Evolutionary conservation across 2,797 vertebrate species (phyloP), one percentile per base, ranked within the genome.

Genomic region (Paguma larvata): DNA sequence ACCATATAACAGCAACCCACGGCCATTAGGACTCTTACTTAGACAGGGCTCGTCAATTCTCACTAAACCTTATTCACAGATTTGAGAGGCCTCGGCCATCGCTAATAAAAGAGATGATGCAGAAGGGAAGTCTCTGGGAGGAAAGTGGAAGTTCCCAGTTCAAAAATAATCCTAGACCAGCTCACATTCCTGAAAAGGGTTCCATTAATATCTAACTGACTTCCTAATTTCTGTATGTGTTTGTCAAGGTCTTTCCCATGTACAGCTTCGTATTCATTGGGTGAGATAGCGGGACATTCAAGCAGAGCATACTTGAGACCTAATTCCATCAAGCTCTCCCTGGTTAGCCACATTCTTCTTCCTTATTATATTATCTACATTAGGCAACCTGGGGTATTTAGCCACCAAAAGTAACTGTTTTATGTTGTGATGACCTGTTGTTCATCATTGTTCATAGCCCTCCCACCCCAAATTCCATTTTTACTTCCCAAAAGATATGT

Each of bases 21-120:
- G 51, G 85, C 7, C 18, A 83, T 56, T 72, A 96, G 15, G 1
- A 75, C 95, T 96, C 62, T 97, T 97, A 88, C 65, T 94, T 95
- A 94, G 95, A 84, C 65, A 96, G 80, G 56, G 34, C 12, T 96
- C 97, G 92, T 89, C 82, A 95, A 13, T 97, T 98, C 73, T 92
- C 46, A 89, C 72, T 93, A 95, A 97, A 73, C 12, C 75, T 89
- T 44, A 70, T 86, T 97, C 85, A 96, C 27, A 97, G 75, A 34
- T 84, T 77, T 96, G 84, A 96, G 90, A 97, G 95, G 85, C 19
- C 9, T 79, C 1, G 87, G 30, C 38, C 21, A 88, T 46, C 0
- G 27, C 44, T 95, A 95, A 80, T 95, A 87, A 97, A 97, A 98
- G 0, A 1, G 63, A 77, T 87, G 77, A 85, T 38, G 73, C 34